Percentiles rank a stretch among this genome's conserved stretches.
Evolutionary conservation across 2,888 invertebrate genomes (phyloP).

Genomic region (Xestia sexstrigata): DNA sequence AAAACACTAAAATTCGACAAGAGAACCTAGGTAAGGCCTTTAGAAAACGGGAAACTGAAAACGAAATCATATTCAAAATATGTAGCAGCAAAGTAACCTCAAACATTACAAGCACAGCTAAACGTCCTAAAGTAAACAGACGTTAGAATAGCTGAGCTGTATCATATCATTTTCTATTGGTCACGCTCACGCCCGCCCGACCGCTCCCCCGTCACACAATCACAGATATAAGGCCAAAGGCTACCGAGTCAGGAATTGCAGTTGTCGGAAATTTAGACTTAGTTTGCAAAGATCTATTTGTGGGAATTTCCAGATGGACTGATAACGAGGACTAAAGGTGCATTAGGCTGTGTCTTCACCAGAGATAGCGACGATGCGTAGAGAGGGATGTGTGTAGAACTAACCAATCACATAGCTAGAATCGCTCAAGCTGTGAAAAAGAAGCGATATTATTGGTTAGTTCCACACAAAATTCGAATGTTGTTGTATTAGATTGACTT

Average conservation of each 20-base stretch:
- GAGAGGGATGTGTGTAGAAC: no score
- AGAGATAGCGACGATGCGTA: no score
- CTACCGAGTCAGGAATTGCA: constrained; percentile 62
- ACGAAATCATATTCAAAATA: background rate
- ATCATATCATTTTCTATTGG: constrained; percentile 38
- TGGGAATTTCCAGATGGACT: constrained; percentile 33
- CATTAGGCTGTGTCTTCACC: no score
- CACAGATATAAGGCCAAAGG: constrained; percentile 56
- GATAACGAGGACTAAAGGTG: background rate
- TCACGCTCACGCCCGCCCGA: constrained; percentile 56
- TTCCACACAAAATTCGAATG: background rate
- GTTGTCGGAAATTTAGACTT: constrained; percentile 23
- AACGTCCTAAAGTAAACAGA: constrained; percentile 18
- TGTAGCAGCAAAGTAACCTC: background rate
- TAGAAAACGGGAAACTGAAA: background rate
- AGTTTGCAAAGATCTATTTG: constrained; percentile 10
- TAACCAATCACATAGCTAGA: no score
- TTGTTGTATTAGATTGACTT: background rate
- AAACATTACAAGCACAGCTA: background rate
- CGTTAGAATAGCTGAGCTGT: constrained; percentile 22
- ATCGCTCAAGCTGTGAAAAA: no score
- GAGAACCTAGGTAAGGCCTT: background rate
- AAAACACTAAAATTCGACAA: background rate
- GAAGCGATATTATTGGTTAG: no score
- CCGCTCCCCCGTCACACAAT: constrained; percentile 34